These are phyloP conservation scores for Alosa sapidissima DNA, from an alignment of 2,797 vertebrate species.

Conservation along the genomic window DNA sequence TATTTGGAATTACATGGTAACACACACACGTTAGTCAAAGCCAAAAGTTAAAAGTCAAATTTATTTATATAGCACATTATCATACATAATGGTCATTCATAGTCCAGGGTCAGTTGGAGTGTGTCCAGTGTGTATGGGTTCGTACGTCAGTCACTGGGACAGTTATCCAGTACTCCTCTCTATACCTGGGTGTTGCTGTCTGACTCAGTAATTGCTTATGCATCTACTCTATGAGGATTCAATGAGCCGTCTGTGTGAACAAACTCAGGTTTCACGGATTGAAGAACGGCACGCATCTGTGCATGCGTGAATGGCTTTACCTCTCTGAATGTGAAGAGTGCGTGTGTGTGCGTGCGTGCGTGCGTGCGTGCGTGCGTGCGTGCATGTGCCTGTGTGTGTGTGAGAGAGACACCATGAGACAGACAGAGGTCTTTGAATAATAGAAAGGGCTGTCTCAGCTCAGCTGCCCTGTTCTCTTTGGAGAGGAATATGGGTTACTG, in stretches of 20 bases:
- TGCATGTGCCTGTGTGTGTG: neutral
- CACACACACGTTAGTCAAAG: too few relatives aligned
- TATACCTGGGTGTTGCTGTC: neutral
- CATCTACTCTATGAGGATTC: neutral
- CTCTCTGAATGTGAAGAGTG: too few relatives aligned
- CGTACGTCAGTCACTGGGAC: too few relatives aligned
- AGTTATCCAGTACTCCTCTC: neutral
- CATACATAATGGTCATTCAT: too few relatives aligned
- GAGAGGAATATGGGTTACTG: slow-evolving; percentile 40
- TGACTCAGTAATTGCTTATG: neutral
- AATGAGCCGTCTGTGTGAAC: neutral
- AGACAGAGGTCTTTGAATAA: slow-evolving; percentile 35
- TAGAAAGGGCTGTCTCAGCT: slow-evolving; percentile 20
- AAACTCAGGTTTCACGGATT: neutral
- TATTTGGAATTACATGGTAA: too few relatives aligned
- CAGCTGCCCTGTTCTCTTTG: slow-evolving; percentile 11
- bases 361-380: neutral
- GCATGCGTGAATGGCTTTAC: neutral
- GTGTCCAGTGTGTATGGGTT: neutral
- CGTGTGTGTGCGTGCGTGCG: too few relatives aligned
- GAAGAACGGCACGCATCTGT: neutral
- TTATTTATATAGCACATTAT: too few relatives aligned
- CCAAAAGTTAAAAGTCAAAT: too few relatives aligned
- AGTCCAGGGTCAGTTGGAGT: neutral
- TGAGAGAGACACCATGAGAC: neutral